A percentile compares a stretch with the other conserved stretches of the same genome.
These are phyloP conservation scores for Notodonta ziczac DNA, from an alignment of 2,888 invertebrate genomes.

Conservation along the genomic window DNA sequence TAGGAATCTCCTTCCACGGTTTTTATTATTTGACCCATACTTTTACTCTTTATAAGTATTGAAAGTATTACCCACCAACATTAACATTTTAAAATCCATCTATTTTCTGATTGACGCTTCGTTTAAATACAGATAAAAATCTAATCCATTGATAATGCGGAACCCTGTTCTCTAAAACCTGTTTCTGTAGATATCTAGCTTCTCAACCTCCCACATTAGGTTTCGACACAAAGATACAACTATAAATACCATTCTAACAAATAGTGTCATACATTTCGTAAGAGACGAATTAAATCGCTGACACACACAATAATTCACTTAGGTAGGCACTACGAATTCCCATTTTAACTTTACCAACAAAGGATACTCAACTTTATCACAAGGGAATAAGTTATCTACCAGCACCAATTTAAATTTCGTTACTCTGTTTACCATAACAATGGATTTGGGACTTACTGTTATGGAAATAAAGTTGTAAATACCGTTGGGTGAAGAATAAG, in stretches of 20 bases:
- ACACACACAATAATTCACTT: constrained; percentile 11
- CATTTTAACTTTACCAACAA: constrained; percentile 10
- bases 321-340: constrained; percentile 3
- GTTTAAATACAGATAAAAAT: no score
- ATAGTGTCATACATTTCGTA: constrained; percentile 9
- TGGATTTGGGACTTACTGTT: neutral
- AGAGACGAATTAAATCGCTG: constrained; percentile 11
- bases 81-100: no score
- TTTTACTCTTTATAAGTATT: no score
- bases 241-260: constrained; percentile 8
- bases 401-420: neutral
- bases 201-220: constrained; percentile 1
- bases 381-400: neutral
- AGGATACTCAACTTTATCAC: constrained; percentile 4
- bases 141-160: neutral
- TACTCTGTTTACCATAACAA: neutral
- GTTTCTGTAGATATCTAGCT: neutral
- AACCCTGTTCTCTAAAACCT: neutral
- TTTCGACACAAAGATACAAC: constrained; percentile 4
- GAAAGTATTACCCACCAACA: no score
- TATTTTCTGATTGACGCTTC: no score
- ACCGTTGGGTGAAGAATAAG: constrained; percentile 22
- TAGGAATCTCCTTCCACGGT: no score
- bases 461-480: constrained; percentile 4
- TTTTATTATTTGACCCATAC: neutral